phyloP scores from a whole-genome alignment of 2,888 invertebrate genomes.

The Amblyjoppa fuscipennis region DNA sequence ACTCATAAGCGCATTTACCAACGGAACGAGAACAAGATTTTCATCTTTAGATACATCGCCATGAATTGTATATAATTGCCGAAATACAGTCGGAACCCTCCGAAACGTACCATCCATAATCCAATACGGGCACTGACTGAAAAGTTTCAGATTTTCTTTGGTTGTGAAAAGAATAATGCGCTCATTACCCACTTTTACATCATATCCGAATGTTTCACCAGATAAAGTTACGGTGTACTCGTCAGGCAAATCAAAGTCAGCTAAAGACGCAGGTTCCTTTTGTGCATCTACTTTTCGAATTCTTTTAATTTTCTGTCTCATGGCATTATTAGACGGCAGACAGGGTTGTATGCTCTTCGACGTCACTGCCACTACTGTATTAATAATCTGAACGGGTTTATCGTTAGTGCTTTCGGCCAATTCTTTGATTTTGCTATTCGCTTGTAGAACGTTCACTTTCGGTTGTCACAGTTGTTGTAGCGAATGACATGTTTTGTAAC shows the following conservation, averaged over 20 bases:
- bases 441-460: conserved; percentile 16
- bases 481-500: conserved; percentile 11
- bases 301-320: conserved; percentile 22
- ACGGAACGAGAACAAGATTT: conserved; percentile 15
- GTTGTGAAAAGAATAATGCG: conserved; percentile 21
- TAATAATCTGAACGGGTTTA: conserved; percentile 15
- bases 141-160: conserved; percentile 25
- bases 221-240: conserved; percentile 22
- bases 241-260: conserved; percentile 11
- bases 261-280: conserved; percentile 11
- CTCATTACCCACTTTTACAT: neutral
- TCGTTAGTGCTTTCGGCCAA: conserved; percentile 8
- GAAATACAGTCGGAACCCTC: conserved; percentile 25
- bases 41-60: conserved; percentile 31
- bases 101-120: conserved; percentile 36
- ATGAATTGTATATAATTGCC: conserved; percentile 29
- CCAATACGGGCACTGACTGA: conserved; percentile 23
- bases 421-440: conserved; percentile 11
- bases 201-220: conserved; percentile 34
- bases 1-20: conserved; percentile 27
- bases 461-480: conserved; percentile 22
- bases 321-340: conserved; percentile 23
- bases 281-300: conserved; percentile 6
- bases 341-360: conserved; percentile 15
- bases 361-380: conserved; percentile 8